Evolutionary conservation across 1,140 invertebrate species (phyloP).

Genomic region (Brachionus sp.): DNA sequence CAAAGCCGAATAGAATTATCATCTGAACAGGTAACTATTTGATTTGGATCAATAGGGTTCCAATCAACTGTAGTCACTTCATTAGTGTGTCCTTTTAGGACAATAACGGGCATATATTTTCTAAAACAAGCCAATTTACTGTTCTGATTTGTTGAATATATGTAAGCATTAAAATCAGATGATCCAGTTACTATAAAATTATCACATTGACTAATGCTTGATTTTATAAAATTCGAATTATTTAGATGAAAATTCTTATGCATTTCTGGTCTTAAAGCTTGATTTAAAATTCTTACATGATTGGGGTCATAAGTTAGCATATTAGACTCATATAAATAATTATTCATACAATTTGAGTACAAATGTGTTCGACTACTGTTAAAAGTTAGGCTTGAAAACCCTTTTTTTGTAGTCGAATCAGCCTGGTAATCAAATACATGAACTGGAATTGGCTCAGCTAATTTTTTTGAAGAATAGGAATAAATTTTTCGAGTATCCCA

Average conservation of each 20-base stretch:
- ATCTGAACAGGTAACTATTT: constrained; percentile 42
- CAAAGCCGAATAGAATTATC: constrained; percentile 33
- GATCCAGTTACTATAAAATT: constrained; percentile 42
- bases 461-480: not conserved
- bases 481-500: constrained; percentile 34
- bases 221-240: constrained; percentile 44
- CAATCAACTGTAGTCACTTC: constrained; percentile 43
- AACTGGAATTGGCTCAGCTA: not conserved
- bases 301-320: not conserved
- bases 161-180: constrained; percentile 45
- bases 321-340: constrained; percentile 15
- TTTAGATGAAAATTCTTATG: constrained; percentile 28
- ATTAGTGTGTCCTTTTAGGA: constrained; percentile 39
- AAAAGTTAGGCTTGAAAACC: not conserved
- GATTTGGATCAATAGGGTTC: constrained; percentile 41
- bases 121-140: not conserved
- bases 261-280: not conserved
- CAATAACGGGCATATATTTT: constrained; percentile 8
- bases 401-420: constrained; percentile 1
- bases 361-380: constrained; percentile 16
- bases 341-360: constrained; percentile 43
- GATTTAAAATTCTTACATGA: not conserved
- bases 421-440: constrained; percentile 9
- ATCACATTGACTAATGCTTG: constrained; percentile 37
- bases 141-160: constrained; percentile 25